These are phyloP conservation scores for Boulengerochromis microlepis DNA, from an alignment of 2,113 vertebrate genomes.

Conservation along the genomic window DNA sequence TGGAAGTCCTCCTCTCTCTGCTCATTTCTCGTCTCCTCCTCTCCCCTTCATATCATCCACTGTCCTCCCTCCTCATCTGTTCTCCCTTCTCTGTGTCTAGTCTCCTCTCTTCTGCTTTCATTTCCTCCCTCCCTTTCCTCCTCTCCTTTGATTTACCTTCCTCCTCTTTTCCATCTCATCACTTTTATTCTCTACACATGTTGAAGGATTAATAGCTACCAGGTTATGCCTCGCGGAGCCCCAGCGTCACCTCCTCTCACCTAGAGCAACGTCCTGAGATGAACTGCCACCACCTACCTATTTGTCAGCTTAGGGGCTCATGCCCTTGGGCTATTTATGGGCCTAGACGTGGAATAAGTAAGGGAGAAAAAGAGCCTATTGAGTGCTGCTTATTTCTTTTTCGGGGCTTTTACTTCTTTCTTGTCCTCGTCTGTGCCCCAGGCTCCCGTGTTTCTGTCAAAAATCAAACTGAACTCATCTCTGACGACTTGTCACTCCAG, in stretches of 20 bases:
- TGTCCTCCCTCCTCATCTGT: background rate
- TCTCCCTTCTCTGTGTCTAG: background rate
- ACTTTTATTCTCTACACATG: conserved; percentile 21
- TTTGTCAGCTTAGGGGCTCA: conserved; percentile 36
- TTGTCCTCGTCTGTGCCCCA: background rate
- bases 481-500: background rate
- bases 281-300: conserved; percentile 30
- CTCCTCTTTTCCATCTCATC: background rate
- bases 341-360: background rate
- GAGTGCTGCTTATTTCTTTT: background rate
- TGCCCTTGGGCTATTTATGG: conserved; percentile 42
- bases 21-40: background rate
- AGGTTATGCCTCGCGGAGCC: conserved; percentile 33
- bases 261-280: conserved; percentile 34
- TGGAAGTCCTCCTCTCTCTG: background rate
- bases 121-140: background rate
- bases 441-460: background rate
- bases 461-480: conserved; percentile 2
- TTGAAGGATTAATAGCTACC: conserved; percentile 41
- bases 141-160: conserved; percentile 8
- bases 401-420: background rate
- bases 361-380: background rate
- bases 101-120: background rate
- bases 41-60: background rate
- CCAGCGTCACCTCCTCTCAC: conserved; percentile 24